A percentile compares a stretch with the other conserved stretches of the same genome.
Conservation (phyloP, 2,888 invertebrate genomes). For the Caradrina clavipalpis region DNA sequence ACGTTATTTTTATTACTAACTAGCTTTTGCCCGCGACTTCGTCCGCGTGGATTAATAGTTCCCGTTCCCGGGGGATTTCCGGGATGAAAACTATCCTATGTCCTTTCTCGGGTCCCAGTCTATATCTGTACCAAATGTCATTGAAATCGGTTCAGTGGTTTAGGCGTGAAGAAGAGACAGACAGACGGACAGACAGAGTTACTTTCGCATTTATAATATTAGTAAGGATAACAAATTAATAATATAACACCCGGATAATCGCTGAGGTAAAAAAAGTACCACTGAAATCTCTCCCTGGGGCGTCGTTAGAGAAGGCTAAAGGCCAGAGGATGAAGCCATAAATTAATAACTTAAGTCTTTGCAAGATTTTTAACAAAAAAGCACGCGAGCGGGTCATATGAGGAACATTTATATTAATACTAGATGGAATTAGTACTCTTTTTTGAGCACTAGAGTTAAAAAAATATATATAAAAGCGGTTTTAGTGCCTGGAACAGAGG, state of each 20-base stretch:
- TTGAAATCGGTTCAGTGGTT: too few relatives aligned
- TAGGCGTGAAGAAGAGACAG: too few relatives aligned
- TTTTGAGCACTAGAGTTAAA: background rate
- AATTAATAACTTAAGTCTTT: slow-evolving; percentile 44
- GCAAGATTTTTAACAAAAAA: slow-evolving; percentile 10
- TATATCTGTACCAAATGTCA: too few relatives aligned
- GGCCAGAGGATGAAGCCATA: slow-evolving; percentile 20
- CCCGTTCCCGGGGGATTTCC: too few relatives aligned
- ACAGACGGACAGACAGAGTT: too few relatives aligned
- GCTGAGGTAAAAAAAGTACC: slow-evolving; percentile 4
- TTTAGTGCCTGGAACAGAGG: background rate
- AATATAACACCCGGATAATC: slow-evolving; percentile 4
- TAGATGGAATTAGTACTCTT: slow-evolving; percentile 10
- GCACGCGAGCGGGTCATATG: background rate
- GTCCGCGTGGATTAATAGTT: too few relatives aligned
- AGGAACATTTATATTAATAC: slow-evolving; percentile 40
- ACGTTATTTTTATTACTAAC: background rate
- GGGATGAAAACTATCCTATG: too few relatives aligned
- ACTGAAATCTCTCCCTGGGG: slow-evolving; percentile 24
- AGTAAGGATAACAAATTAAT: slow-evolving; percentile 24
- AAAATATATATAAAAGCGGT: background rate
- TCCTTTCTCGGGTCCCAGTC: too few relatives aligned
- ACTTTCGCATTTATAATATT: too few relatives aligned
- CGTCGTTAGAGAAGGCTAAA: slow-evolving; percentile 4
- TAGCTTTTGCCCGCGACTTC: too few relatives aligned